Conservation (phyloP, 2,888 invertebrate genomes). For the Myathropa florea region DNA sequence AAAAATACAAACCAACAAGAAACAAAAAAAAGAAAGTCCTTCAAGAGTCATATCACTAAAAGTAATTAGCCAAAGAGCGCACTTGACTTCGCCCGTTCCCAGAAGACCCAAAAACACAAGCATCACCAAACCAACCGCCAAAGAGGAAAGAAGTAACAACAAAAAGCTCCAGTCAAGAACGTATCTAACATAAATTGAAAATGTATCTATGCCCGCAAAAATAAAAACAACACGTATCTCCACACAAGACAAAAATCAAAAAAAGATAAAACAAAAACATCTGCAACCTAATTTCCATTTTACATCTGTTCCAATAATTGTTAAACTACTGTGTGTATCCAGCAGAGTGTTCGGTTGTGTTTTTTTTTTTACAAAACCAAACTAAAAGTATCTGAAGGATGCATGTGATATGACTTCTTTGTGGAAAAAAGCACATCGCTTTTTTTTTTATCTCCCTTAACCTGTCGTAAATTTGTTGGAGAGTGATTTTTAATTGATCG, state of each 20-base stretch:
- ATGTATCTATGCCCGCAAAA: constrained; percentile 10
- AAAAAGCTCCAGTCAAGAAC: constrained; percentile 4
- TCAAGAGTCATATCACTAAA: constrained; percentile 64
- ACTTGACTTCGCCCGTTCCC: constrained; percentile 47
- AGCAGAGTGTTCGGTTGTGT: not conserved
- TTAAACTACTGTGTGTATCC: constrained; percentile 27
- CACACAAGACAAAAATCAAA: not conserved
- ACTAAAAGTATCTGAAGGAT: constrained; percentile 13
- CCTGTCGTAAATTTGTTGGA: constrained; percentile 49
- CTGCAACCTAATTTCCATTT: constrained; percentile 57
- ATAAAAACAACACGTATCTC: not conserved
- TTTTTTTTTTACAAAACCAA: not conserved
- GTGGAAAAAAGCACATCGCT: not conserved
- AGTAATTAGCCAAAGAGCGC: constrained; percentile 60
- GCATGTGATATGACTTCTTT: not conserved
- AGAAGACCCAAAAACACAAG: not conserved
- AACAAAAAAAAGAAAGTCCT: constrained; percentile 42
- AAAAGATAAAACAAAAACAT: constrained; percentile 37
- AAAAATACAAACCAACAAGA: not conserved
- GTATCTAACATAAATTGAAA: constrained; percentile 14
- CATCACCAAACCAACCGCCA: not conserved
- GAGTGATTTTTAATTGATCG: constrained; percentile 62
- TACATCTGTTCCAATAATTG: constrained; percentile 60
- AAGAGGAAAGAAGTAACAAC: not conserved
- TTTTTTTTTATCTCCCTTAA: not conserved